phyloP scores from a whole-genome alignment of 2,888 invertebrate species.

The Acleris emargana region DNA sequence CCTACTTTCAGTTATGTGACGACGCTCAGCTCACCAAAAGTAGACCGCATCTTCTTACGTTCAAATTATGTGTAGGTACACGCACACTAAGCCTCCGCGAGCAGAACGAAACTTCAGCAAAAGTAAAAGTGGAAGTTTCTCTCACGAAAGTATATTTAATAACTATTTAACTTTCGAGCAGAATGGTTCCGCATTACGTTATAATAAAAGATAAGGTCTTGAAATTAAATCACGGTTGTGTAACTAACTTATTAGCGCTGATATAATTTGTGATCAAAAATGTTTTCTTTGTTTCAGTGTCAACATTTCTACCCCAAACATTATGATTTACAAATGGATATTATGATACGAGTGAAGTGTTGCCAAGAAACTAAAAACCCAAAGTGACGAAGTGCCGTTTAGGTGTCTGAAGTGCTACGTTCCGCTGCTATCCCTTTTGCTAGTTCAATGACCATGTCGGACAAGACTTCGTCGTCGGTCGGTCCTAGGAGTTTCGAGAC shows the following conservation, averaged over 20 bases:
- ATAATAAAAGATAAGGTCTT: slow-evolving; percentile 22
- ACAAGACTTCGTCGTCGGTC: slow-evolving; percentile 77
- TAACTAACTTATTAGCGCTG: background rate
- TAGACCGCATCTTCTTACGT: slow-evolving; percentile 36
- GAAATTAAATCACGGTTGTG: slow-evolving; percentile 10
- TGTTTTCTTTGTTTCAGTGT: slow-evolving; percentile 77
- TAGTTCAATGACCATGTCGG: slow-evolving; percentile 70
- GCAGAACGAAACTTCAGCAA: slow-evolving; percentile 43
- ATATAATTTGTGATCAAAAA: background rate
- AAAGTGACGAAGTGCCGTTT: slow-evolving; percentile 81
- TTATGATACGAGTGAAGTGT: slow-evolving; percentile 84
- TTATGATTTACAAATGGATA: slow-evolving; percentile 85
- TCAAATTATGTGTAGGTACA: slow-evolving; percentile 9
- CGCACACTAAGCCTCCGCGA: slow-evolving; percentile 10
- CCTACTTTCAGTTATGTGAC: slow-evolving; percentile 43
- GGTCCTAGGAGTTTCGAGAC: slow-evolving; percentile 81
- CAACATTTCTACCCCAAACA: slow-evolving; percentile 83
- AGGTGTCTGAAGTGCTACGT: slow-evolving; percentile 80
- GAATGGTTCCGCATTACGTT: slow-evolving; percentile 42
- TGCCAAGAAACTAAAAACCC: slow-evolving; percentile 84
- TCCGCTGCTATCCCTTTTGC: slow-evolving; percentile 60
- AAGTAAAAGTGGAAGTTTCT: slow-evolving; percentile 53
- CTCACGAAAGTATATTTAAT: slow-evolving; percentile 42
- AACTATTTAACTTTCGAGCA: slow-evolving; percentile 43
- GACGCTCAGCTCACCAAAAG: slow-evolving; percentile 24